Evolutionary conservation across 2,888 invertebrate species (phyloP), one percentile per base, ranked within the genome.

Genomic region (Clanis bilineata): DNA sequence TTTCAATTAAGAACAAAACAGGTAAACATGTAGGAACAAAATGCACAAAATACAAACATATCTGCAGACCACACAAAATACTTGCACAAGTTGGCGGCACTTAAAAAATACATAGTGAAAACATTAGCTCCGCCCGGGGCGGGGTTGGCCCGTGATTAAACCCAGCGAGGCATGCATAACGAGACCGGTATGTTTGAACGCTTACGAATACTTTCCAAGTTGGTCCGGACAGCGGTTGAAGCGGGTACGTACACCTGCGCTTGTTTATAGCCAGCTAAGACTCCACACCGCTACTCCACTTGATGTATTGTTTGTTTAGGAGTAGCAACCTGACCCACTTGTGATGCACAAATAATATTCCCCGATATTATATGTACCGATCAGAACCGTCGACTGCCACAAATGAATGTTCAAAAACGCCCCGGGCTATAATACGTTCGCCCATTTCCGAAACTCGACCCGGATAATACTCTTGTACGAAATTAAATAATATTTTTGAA

Each of bases 71-170:
- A 72, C 73, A 68, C 47, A 25, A 39, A 51, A 58, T 39, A 58
- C 55, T 56, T 38, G 22, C 23, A 56, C 38, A 51, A 51, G 28
- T 73, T 75, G 72, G 71, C 64, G 77, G 80, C 79, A 83, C 85
- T 88, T 86, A 86, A 90, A 51, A 91, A 90, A 90, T 88, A 90
- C 87, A 89, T 86, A 87, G 89, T 88, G 83, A 86, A 89, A 89
- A 89, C 86, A 89, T 87, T 85, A 87, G 82, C 76, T 79, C 71
- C 71, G 85, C 88, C 83, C 74, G 77, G 76, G 86, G 88, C 86
- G 79, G 82, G 82, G 81, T 79, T 72, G 77, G 80, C 71, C 81
- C 82, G 82, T 90, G 90, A 90, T 91, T 91, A 90, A 91, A 90
- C 81, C 82, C 88, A 83, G 83, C 90, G 85, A 88, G 80, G 90